Evolutionary conservation across 2,797 vertebrate genomes (phyloP), one percentile per base, ranked within the genome.

Genomic region (Oreochromis mossambicus): DNA sequence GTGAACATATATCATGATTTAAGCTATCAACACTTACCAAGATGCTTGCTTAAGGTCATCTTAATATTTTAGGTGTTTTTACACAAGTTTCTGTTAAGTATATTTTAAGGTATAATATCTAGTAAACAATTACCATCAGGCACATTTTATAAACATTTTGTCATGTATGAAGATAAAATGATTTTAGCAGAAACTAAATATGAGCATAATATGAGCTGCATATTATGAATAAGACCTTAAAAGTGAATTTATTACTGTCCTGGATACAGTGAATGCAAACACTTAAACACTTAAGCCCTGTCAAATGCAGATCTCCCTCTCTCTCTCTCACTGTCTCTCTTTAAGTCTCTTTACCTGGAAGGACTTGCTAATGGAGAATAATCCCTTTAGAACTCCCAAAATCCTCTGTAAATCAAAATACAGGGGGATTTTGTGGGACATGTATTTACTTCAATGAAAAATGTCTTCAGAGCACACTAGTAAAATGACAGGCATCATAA

Each of bases 311-410:
- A 46, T 51, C 15, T 50, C 83, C 77, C 85, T 73, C 85, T 75
- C 38, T 46, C 11, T 46, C 14, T 11, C 43, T 14, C 9, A n/a
- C 19, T 43, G 82, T 78, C 83, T 78, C 84, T 77, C 80, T 92
- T 88, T 70, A 90, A 86, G 83, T 84, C 82, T 86, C 84, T 82
- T 54, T 88, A 91, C 86, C 89, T 89, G 85, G 55, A 76, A 87
- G 77, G 77, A 84, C 82, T 63, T 58, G 19, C 66, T 90, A 87
- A 90, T 91, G 76, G 79, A 86, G 78, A 89, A 83, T 90, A 92
- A 91, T 88, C 87, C 81, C 24, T 87, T 86, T 77, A 81, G 80
- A 86, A 87, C 68, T 83, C 85, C 54, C 50, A 3, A 14, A 89
- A 89, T 89, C 77, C 79, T 51, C 80, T 86, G 56, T 85, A 83